A percentile compares a stretch with the other conserved stretches of the same genome.
Evolutionary conservation across 2,113 vertebrate genomes (phyloP).

Genomic region (Nerophis lumbriciformis): DNA sequence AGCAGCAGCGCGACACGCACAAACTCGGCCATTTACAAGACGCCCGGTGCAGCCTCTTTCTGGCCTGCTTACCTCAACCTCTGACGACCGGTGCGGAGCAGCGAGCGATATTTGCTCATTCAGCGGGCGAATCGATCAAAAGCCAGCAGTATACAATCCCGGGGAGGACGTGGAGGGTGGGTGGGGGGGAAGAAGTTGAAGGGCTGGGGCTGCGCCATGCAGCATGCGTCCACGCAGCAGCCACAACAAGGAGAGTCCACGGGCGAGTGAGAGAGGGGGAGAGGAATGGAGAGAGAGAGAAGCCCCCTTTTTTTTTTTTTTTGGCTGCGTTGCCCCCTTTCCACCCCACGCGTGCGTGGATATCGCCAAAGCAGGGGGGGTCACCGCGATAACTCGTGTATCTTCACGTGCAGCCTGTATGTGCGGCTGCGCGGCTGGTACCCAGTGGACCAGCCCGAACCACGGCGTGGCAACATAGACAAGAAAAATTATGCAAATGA

Average conservation of each 20-base stretch:
- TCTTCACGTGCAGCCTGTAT: slow-evolving; percentile 27
- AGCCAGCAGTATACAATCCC: slow-evolving; percentile 59
- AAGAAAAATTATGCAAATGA: slow-evolving; percentile 98
- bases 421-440: too few species aligned
- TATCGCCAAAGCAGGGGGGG: slow-evolving; percentile 68
- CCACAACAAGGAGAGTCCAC: slow-evolving; percentile 64
- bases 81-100: slow-evolving; percentile 87
- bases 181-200: slow-evolving; percentile 42
- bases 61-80: slow-evolving; percentile 98
- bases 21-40: slow-evolving; percentile 92
- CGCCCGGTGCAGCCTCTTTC: slow-evolving; percentile 78
- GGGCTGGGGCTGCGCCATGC: slow-evolving; percentile 58
- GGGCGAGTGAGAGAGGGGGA: background rate
- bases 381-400: slow-evolving; percentile 77
- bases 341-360: slow-evolving; percentile 61
- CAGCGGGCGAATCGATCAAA: slow-evolving; percentile 78
- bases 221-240: slow-evolving; percentile 69
- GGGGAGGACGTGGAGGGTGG: slow-evolving; percentile 37
- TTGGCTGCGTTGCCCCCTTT: slow-evolving; percentile 26
- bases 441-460: slow-evolving; percentile 79
- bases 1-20: slow-evolving; percentile 74
- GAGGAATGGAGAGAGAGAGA: background rate
- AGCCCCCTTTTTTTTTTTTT: slow-evolving; percentile 50
- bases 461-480: slow-evolving; percentile 87
- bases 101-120: slow-evolving; percentile 78